A percentile compares a stretch with the other conserved stretches of the same genome.
Conservation (phyloP, 2,797 vertebrate species). For the Atherinosoma microstoma region DNA sequence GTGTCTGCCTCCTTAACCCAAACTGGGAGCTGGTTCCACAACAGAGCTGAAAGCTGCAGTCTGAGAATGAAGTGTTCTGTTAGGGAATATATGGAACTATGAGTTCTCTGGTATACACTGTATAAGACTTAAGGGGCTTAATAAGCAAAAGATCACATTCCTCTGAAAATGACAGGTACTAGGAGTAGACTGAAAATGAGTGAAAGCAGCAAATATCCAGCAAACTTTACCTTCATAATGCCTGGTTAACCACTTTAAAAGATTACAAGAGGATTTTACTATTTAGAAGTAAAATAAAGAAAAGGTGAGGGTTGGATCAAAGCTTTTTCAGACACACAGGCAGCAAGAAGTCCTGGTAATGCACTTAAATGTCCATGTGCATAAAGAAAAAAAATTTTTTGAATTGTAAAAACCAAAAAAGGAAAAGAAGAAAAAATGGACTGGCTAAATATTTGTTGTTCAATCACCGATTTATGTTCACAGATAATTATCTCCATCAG, state of each 20-base stretch:
- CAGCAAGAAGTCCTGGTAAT: not conserved
- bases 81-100: too few relatives aligned
- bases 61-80: too few relatives aligned
- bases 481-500: slow-evolving; percentile 24
- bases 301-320: not conserved
- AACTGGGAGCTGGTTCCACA: too few relatives aligned
- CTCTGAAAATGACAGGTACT: too few relatives aligned
- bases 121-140: too few relatives aligned
- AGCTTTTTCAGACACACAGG: not conserved
- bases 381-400: not conserved
- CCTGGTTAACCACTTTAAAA: not conserved
- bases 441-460: not conserved
- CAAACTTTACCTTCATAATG: too few relatives aligned
- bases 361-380: not conserved
- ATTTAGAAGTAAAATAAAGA: not conserved
- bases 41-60: too few relatives aligned
- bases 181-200: too few relatives aligned
- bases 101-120: too few relatives aligned
- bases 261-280: not conserved
- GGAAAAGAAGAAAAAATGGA: not conserved
- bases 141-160: too few relatives aligned
- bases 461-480: not conserved
- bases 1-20: too few relatives aligned
- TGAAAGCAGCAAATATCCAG: too few relatives aligned
- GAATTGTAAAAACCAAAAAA: not conserved